Evolutionary conservation across 2,888 invertebrate genomes (phyloP).

Genomic region (Hyalella azteca): DNA sequence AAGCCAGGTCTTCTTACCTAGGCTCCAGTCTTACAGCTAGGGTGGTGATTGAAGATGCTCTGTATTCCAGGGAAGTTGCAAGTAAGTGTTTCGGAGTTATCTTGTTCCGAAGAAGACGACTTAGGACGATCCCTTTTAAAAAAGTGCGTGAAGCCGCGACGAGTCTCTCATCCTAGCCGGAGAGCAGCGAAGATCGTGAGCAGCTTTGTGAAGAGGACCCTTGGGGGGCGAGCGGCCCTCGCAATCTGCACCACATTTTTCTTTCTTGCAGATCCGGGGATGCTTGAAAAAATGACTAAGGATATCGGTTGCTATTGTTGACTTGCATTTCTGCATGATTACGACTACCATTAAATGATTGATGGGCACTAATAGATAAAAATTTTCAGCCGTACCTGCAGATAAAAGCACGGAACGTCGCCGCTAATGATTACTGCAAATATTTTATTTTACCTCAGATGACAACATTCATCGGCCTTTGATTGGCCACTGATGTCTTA

Average conservation of each 20-base stretch:
- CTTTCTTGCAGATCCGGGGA: too few relatives aligned
- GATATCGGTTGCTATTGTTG: too few relatives aligned
- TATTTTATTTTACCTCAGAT: too few relatives aligned
- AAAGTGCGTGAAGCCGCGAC: constrained; percentile 56
- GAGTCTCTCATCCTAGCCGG: constrained; percentile 43
- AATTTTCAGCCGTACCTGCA: too few relatives aligned
- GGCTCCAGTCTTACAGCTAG: constrained; percentile 40
- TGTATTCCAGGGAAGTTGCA: constrained; percentile 59
- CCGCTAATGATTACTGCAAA: too few relatives aligned
- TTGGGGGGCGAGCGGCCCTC: constrained; percentile 11
- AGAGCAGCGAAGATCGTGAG: constrained; percentile 34
- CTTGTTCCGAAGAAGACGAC: constrained; percentile 56
- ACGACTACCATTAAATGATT: too few relatives aligned
- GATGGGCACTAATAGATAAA: too few relatives aligned
- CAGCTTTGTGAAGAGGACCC: constrained; percentile 26
- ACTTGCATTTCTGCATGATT: too few relatives aligned
- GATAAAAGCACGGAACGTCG: too few relatives aligned
- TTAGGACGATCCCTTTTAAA: constrained; percentile 57
- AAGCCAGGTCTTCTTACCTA: constrained; percentile 37
- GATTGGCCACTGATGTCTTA: too few relatives aligned
- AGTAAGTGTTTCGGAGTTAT: constrained; percentile 59
- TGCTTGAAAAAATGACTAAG: too few relatives aligned
- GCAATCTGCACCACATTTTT: constrained; percentile 29
- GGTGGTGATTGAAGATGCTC: constrained; percentile 59
- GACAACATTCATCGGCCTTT: too few relatives aligned